A percentile compares a stretch with the other conserved stretches of the same genome.
phyloP scores from a whole-genome alignment of 2,888 invertebrate species.

The Allolobophora icterica region DNA sequence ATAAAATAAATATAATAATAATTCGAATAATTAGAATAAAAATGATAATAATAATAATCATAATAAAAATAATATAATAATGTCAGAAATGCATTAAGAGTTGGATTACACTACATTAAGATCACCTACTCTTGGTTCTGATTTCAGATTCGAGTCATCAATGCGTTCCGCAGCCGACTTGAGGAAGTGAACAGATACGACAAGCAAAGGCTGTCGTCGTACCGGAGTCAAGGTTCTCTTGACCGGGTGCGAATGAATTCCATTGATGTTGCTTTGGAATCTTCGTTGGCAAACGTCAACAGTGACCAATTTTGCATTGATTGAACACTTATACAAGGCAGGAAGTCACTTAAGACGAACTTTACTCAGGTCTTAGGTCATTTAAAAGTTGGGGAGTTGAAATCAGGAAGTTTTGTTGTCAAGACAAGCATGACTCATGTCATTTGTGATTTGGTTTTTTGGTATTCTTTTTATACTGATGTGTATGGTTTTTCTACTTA shows the following conservation, averaged over 20 bases:
- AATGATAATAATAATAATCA: too few species aligned
- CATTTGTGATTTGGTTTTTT: background rate
- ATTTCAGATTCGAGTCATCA: constrained; percentile 97
- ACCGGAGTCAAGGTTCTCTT: constrained; percentile 62
- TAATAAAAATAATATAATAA: too few species aligned
- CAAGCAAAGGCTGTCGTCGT: constrained; percentile 60
- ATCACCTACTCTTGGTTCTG: background rate
- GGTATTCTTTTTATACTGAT: background rate
- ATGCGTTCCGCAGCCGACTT: constrained; percentile 99
- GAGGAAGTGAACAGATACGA: constrained; percentile 86
- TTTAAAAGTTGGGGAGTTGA: background rate
- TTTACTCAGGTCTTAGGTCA: too few species aligned
- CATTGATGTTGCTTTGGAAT: background rate
- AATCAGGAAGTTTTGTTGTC: background rate
- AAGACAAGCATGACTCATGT: background rate
- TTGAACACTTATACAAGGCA: too few species aligned
- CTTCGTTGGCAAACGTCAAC: too few species aligned
- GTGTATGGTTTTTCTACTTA: background rate
- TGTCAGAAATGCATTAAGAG: background rate
- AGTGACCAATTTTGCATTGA: too few species aligned
- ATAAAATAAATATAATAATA: too few species aligned
- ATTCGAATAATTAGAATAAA: too few species aligned
- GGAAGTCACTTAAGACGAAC: too few species aligned
- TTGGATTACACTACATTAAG: background rate
- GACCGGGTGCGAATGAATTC: constrained; percentile 48